Base-by-base conservation (phyloP, 1,140 invertebrate species). In the Colletes gigas region DNA sequence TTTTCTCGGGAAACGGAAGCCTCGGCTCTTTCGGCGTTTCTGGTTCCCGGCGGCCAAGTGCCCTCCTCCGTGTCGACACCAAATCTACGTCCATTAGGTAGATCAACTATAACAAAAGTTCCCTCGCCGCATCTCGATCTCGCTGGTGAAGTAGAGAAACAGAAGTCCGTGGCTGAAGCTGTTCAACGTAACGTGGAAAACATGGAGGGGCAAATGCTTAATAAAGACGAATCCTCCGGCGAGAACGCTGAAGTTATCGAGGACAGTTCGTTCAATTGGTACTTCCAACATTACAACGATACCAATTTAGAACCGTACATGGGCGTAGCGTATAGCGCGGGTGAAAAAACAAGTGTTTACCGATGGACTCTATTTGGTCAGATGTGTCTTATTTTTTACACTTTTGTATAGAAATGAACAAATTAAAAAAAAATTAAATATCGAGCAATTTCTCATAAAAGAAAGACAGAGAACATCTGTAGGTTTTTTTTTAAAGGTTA, bases 251-350 rank as follows among this genome's bases (percentile, higher is more conserved):
- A 87, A 59, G 87, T 83, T 8, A 54, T 82, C 14, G 89, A 91
- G n/a, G 91, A 94, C 39, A 93, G 94, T 87, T 93, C 95, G 39
- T 94, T 95, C 81, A 96, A 95, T 83, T 97, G 96, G 96, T 97
- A 97, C 89, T 97, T 96, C 89, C 95, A 95, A 72, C 96, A 97
- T 92, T 97, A 97, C 87, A 97, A 97, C 89, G 95, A 95, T 82
- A 95, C 95, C 17, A 95, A 96, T 85, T 89, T 96, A 79, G 94
- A 96, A 82, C 95, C 96, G 15, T 96, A 94, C 78, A 91, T 96
- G 71, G 95, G 94, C 52, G 76, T 88, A 41, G 79, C 81, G 72
- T 90, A 93, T 30, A 90, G 72, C 52, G 44, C 82, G 19, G 81
- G 73, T 14, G 52, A 41, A n/a, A 89, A 81, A 50, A 80, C 69